These are phyloP conservation scores for Hyles lineata DNA, from an alignment of 2,888 invertebrate genomes.

Conservation along the genomic window DNA sequence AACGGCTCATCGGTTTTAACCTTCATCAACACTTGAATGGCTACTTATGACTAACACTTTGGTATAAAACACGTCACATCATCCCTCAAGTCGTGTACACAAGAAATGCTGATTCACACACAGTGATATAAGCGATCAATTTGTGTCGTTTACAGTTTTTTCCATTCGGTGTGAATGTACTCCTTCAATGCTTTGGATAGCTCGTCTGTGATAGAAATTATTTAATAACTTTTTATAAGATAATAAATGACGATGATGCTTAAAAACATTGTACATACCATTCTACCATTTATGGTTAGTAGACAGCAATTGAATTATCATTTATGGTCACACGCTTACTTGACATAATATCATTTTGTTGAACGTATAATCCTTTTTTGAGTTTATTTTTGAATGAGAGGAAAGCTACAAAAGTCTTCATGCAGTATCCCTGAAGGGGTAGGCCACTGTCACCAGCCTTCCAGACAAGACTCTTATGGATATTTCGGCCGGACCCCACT, in stretches of 20 bases:
- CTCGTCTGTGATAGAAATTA: neutral
- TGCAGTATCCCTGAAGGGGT: too few relatives aligned
- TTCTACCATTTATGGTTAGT: too few relatives aligned
- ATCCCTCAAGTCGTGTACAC: neutral
- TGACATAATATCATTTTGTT: too few relatives aligned
- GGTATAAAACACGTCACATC: neutral
- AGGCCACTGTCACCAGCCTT: too few relatives aligned
- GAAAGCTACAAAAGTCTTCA: too few relatives aligned
- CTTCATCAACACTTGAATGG: neutral
- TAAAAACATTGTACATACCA: too few relatives aligned
- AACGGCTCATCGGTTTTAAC: neutral
- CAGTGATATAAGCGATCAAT: neutral
- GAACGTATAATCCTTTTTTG: too few relatives aligned
- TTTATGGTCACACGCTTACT: too few relatives aligned
- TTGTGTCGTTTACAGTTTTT: neutral
- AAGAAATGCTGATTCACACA: constrained; percentile 7
- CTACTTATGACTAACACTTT: constrained; percentile 7
- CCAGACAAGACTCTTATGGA: too few relatives aligned
- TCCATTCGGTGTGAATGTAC: neutral
- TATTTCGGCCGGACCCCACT: too few relatives aligned
- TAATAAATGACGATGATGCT: neutral
- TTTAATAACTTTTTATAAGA: neutral
- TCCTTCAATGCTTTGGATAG: neutral
- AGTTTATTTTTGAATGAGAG: too few relatives aligned
- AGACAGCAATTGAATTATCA: neutral